Percentiles rank a stretch among this genome's conserved stretches.
Evolutionary conservation across 2,888 invertebrate genomes (phyloP).

Genomic region (Lycaena phlaeas): DNA sequence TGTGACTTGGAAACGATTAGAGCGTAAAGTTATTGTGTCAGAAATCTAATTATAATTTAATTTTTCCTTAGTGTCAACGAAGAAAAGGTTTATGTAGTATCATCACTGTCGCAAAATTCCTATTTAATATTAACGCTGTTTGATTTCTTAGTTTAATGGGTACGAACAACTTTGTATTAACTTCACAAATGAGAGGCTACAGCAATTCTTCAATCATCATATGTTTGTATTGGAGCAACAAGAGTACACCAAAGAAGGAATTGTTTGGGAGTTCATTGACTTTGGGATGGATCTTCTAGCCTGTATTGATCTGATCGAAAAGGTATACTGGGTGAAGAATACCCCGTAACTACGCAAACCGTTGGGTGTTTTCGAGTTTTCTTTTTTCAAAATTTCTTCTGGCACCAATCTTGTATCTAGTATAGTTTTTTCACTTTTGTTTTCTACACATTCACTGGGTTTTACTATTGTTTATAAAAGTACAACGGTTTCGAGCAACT

Average conservation of each 20-base stretch:
- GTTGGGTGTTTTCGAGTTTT: constrained; percentile 28
- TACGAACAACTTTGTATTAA: constrained; percentile 99
- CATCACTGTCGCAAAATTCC: no score
- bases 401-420: constrained; percentile 31
- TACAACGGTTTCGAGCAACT: constrained; percentile 98
- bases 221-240: constrained; percentile 99
- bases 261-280: constrained; percentile 98
- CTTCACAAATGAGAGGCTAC: constrained; percentile 99
- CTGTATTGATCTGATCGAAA: constrained; percentile 98
- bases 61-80: no score
- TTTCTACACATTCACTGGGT: constrained; percentile 35
- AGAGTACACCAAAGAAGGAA: constrained; percentile 97
- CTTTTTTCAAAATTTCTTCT: constrained; percentile 31
- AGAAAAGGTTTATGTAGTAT: no score
- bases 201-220: constrained; percentile 99
- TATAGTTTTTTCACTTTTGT: constrained; percentile 34
- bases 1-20: no score
- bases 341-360: constrained; percentile 34
- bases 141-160: constrained; percentile 89
- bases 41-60: not conserved
- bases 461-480: constrained; percentile 68
- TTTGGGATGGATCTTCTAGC: constrained; percentile 99
- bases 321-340: constrained; percentile 77
- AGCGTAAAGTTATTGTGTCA: no score
- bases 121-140: constrained; percentile 36